Evolutionary conservation across 2,797 vertebrate genomes (phyloP).

Genomic region (Lepus oiostolus): DNA sequence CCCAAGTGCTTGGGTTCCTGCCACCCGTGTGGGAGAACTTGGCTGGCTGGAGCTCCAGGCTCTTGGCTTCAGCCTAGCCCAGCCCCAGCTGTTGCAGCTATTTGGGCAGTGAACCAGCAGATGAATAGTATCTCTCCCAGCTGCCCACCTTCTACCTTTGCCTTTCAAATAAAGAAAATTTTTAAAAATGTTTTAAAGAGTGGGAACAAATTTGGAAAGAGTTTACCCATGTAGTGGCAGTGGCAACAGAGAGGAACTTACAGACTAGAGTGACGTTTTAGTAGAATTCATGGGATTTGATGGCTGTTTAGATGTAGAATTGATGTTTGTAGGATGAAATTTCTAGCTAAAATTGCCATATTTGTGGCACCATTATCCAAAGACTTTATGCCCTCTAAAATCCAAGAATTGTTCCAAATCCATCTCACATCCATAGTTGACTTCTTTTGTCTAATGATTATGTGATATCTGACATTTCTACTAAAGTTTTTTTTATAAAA

Average conservation of each 20-base stretch:
- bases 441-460: not conserved
- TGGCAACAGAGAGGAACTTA: not conserved
- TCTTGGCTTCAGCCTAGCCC: too few species aligned
- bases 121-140: too few species aligned
- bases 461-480: constrained; percentile 43
- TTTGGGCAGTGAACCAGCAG: too few species aligned
- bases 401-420: constrained; percentile 29
- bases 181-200: too few species aligned
- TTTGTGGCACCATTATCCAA: not conserved
- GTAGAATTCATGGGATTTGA: not conserved
- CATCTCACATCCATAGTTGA: not conserved
- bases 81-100: too few species aligned
- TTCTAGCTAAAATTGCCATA: not conserved
- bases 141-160: too few species aligned
- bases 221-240: not conserved
- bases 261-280: not conserved
- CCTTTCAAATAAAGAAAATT: too few species aligned
- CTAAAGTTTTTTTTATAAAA: constrained; percentile 32
- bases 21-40: too few species aligned
- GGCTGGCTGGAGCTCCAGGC: too few species aligned
- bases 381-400: not conserved
- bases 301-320: not conserved
- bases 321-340: not conserved
- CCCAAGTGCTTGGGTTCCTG: too few species aligned
- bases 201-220: not conserved